Percentiles rank a stretch among this genome's conserved stretches.
Evolutionary conservation across 2,113 vertebrate species (phyloP).

Genomic region (Sceloporus undulatus): DNA sequence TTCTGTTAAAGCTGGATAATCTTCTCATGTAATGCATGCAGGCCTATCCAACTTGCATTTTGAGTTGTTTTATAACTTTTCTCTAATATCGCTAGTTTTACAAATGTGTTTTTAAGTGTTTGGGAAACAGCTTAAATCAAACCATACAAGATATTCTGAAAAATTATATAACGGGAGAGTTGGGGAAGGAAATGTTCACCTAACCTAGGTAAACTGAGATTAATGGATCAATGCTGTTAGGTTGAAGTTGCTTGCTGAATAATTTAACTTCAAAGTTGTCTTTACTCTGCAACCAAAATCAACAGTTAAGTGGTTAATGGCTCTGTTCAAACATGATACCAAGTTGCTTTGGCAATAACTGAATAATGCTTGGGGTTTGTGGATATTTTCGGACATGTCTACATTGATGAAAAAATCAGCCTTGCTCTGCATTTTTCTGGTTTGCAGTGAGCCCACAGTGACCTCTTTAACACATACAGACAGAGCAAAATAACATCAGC

Average conservation of each 20-base stretch:
- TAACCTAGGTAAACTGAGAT: neutral
- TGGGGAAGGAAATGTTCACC: neutral
- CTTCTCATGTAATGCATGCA: neutral
- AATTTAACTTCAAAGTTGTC: constrained; percentile 62
- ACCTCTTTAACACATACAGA: too few species aligned
- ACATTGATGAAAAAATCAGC: too few species aligned
- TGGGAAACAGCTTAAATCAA: neutral
- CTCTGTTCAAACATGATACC: neutral
- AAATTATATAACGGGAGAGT: constrained; percentile 2
- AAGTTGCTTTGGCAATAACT: neutral
- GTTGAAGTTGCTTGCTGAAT: constrained; percentile 68
- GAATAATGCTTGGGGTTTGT: neutral
- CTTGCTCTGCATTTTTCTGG: too few species aligned
- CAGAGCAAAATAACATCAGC: too few species aligned
- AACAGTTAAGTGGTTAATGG: neutral
- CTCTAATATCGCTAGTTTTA: neutral
- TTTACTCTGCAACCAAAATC: constrained; percentile 28
- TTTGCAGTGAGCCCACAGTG: too few species aligned
- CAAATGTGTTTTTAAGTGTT: neutral
- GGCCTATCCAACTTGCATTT: neutral
- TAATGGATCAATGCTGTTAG: constrained; percentile 52
- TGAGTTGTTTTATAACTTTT: neutral
- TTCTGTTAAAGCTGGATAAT: neutral
- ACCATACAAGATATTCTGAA: neutral
- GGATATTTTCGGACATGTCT: neutral